Evolutionary conservation across 2,797 vertebrate species (phyloP).

Genomic region (Melanotaenia maccullochi): DNA sequence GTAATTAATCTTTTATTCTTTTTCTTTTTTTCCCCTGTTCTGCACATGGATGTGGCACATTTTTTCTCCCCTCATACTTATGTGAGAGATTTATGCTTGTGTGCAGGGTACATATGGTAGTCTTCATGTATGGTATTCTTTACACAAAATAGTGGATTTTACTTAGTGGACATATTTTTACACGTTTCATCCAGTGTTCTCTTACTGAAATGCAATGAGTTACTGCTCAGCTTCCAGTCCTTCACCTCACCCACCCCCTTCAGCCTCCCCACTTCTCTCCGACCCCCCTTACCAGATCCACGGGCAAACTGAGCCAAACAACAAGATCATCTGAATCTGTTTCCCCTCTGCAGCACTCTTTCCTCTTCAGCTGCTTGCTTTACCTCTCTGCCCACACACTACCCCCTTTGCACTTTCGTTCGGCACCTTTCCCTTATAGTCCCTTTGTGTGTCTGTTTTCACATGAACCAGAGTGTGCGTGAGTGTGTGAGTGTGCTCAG

Average conservation of each 20-base stretch:
- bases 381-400: background rate
- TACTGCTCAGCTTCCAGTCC: conserved; percentile 36
- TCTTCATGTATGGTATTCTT: conserved; percentile 4
- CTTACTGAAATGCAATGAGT: conserved; percentile 28
- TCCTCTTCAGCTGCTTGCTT: conserved; percentile 30
- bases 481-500: conserved; percentile 20
- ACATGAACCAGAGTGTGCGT: conserved; percentile 8
- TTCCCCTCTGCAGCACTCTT: conserved; percentile 40
- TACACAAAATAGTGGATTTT: background rate
- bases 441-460: conserved; percentile 56
- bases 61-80: conserved; percentile 26
- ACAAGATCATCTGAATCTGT: conserved; percentile 49
- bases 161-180: background rate
- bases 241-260: conserved; percentile 19
- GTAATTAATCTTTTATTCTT: conserved; percentile 32
- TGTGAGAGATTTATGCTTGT: conserved; percentile 5
- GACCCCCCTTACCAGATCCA: background rate
- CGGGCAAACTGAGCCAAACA: conserved; percentile 19
- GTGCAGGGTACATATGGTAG: conserved; percentile 7
- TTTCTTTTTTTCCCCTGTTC: conserved; percentile 19
- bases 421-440: conserved; percentile 57
- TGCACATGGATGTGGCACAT: conserved; percentile 46
- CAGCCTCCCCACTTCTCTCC: background rate
- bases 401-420: conserved; percentile 1
- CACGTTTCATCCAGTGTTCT: conserved; percentile 12